phyloP scores from a whole-genome alignment of 2,888 invertebrate species.

The Platycnemis pennipes region DNA sequence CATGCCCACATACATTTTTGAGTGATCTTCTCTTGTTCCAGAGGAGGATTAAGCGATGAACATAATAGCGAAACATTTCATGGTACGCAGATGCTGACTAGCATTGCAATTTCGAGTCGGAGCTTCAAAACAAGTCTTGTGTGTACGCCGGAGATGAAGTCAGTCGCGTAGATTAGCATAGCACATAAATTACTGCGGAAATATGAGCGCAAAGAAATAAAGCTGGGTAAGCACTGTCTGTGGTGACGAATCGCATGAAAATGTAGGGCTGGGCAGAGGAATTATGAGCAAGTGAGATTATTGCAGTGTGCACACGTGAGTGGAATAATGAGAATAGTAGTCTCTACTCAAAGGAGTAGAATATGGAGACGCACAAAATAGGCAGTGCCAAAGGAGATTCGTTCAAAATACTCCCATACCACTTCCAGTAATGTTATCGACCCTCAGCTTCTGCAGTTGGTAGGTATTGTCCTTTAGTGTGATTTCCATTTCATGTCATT shows the following conservation, averaged over 20 bases:
- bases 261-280: neutral
- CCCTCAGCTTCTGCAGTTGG: too few relatives aligned
- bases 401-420: too few relatives aligned
- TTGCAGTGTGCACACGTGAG: neutral
- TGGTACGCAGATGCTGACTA: neutral
- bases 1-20: too few relatives aligned
- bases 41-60: too few relatives aligned
- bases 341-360: neutral
- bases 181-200: conserved; percentile 5
- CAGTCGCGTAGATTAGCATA: conserved; percentile 7
- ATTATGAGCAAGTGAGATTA: neutral
- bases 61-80: too few relatives aligned
- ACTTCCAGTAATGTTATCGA: too few relatives aligned
- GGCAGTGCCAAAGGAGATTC: too few relatives aligned
- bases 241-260: conserved; percentile 12
- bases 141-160: neutral
- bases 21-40: too few relatives aligned
- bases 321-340: neutral
- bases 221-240: neutral
- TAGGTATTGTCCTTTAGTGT: too few relatives aligned
- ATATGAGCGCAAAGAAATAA: neutral
- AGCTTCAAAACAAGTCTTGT: neutral
- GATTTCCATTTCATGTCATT: too few relatives aligned
- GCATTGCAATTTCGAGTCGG: neutral
- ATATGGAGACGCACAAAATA: too few relatives aligned